Evolutionary conservation across 2,888 invertebrate species (phyloP).

Genomic region (Galerucella calmariensis): DNA sequence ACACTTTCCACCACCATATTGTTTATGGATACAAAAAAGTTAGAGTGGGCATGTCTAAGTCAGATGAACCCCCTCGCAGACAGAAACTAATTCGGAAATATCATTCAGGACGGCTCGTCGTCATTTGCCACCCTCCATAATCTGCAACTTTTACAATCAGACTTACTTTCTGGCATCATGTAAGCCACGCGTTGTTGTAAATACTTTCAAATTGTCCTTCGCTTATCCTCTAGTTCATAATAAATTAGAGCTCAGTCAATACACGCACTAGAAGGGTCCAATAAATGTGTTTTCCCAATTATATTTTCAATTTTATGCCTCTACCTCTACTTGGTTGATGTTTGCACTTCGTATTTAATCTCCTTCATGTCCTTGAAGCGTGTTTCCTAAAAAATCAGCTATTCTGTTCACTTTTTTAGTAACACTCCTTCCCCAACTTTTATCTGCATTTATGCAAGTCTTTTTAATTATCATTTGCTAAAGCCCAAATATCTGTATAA

Average conservation of each 20-base stretch:
- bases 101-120: slow-evolving; percentile 21
- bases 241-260: neutral
- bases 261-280: neutral
- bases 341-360: no score
- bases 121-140: slow-evolving; percentile 39
- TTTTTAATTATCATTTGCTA: no score
- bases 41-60: slow-evolving; percentile 10
- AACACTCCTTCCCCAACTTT: no score
- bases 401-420: no score
- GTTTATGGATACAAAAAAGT: neutral
- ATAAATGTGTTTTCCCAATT: neutral
- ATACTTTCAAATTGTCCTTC: slow-evolving; percentile 52
- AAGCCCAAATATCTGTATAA: no score
- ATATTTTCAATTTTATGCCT: neutral
- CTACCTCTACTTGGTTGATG: no score
- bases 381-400: no score
- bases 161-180: slow-evolving; percentile 44
- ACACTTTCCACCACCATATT: no score
- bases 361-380: no score
- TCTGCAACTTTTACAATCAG: slow-evolving; percentile 46
- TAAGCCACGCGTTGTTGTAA: slow-evolving; percentile 49
- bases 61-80: slow-evolving; percentile 13
- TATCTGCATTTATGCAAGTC: no score
- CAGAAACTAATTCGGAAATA: slow-evolving; percentile 22
- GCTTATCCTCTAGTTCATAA: slow-evolving; percentile 34